A percentile compares a stretch with the other conserved stretches of the same genome.
Conservation (phyloP, 2,113 vertebrate species). For the Paraplagusia blochii region DNA sequence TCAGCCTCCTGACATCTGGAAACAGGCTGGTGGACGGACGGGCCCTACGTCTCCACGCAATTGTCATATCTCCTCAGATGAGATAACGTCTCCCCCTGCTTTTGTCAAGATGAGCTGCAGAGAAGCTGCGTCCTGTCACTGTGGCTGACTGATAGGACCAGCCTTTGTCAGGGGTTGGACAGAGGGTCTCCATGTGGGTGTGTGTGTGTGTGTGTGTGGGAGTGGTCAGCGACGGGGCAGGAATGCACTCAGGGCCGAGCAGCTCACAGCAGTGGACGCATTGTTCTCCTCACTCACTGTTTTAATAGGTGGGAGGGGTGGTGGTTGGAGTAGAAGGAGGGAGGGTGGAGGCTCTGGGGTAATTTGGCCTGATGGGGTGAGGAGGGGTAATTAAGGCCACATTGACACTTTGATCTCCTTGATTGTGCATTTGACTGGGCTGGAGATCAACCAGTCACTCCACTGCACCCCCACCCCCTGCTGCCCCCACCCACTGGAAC, state of each 20-base stretch:
- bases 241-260: conserved; percentile 50
- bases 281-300: conserved; percentile 72
- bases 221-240: conserved; percentile 20
- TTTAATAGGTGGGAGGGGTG: conserved; percentile 62
- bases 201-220: conserved; percentile 14
- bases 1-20: conserved; percentile 34
- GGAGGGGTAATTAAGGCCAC: conserved; percentile 73
- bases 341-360: conserved; percentile 7
- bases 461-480: neutral
- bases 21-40: conserved; percentile 40
- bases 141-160: conserved; percentile 59
- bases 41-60: conserved; percentile 46
- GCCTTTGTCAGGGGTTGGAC: conserved; percentile 51
- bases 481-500: neutral
- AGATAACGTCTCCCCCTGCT: conserved; percentile 51
- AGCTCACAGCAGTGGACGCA: conserved; percentile 54
- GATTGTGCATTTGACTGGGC: conserved; percentile 78
- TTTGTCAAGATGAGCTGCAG: conserved; percentile 46
- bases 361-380: conserved; percentile 66
- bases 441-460: conserved; percentile 59
- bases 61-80: conserved; percentile 58
- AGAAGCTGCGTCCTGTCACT: conserved; percentile 66
- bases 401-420: conserved; percentile 78
- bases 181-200: conserved; percentile 8
- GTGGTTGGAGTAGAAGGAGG: neutral